phyloP scores from a whole-genome alignment of 35 echinoderm and acorn worm genomes.

The Patiria miniata region DNA sequence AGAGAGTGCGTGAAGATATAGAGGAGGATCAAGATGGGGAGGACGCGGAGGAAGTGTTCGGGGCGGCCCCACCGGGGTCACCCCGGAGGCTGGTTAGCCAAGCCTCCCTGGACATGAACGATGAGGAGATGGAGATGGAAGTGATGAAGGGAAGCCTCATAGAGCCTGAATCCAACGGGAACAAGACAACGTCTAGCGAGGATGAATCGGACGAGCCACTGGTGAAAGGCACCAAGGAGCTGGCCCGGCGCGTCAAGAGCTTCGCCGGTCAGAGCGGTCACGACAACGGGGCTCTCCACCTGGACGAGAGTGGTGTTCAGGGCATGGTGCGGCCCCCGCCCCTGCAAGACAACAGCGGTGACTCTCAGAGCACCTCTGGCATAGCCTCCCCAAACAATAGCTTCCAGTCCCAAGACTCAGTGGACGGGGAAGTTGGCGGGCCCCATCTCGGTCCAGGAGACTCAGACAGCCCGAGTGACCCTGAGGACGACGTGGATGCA shows the following conservation, averaged over 20 bases:
- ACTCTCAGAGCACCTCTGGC: slow-evolving; percentile 89
- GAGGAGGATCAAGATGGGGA: slow-evolving; percentile 36
- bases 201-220: slow-evolving; percentile 28
- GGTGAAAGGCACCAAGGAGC: neutral
- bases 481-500: slow-evolving; percentile 24
- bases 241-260: slow-evolving; percentile 29
- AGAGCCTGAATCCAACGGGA: neutral
- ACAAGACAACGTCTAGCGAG: neutral
- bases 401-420: slow-evolving; percentile 97
- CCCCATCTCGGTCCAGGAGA: neutral
- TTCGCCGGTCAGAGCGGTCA: slow-evolving; percentile 25
- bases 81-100: slow-evolving; percentile 4
- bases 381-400: slow-evolving; percentile 93
- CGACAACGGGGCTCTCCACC: neutral
- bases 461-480: neutral
- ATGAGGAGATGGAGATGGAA: neutral
- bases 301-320: slow-evolving; percentile 44
- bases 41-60: neutral
- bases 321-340: neutral
- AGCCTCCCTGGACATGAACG: slow-evolving; percentile 7
- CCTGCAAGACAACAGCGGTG: slow-evolving; percentile 65
- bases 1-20: slow-evolving; percentile 30
- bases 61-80: neutral
- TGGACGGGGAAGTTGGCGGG: slow-evolving; percentile 45
- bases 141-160: neutral